phyloP scores from a whole-genome alignment of 2,888 invertebrate genomes.

The Myathropa florea region DNA sequence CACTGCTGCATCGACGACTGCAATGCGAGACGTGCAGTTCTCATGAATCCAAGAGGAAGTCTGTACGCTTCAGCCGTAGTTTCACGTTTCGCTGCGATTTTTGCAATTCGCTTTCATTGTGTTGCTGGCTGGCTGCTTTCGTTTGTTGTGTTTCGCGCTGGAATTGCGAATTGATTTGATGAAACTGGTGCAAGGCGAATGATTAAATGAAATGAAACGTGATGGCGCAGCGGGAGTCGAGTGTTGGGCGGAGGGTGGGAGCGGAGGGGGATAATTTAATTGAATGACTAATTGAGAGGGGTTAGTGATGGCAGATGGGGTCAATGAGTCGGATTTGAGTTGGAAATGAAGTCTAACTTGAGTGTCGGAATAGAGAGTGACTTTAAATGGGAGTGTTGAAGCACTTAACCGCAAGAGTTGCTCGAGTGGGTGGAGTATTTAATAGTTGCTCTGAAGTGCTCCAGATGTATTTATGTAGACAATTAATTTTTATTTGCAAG shows the following conservation, averaged over 20 bases:
- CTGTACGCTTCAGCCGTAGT: neutral
- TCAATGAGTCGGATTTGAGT: conserved; percentile 45
- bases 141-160: conserved; percentile 13
- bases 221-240: neutral
- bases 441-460: too few relatives aligned
- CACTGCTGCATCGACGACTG: neutral
- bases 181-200: conserved; percentile 55
- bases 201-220: conserved; percentile 37
- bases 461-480: too few relatives aligned
- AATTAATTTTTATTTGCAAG: too few relatives aligned
- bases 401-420: neutral
- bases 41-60: conserved; percentile 17
- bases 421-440: too few relatives aligned
- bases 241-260: neutral
- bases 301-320: conserved; percentile 11
- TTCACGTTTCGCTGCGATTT: conserved; percentile 3
- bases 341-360: neutral
- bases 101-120: conserved; percentile 20
- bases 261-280: conserved; percentile 26
- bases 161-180: conserved; percentile 35
- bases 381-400: neutral
- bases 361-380: neutral
- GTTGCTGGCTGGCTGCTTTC: neutral
- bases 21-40: conserved; percentile 29
- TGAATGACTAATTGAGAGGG: conserved; percentile 64